Conservation (phyloP, 2,113 vertebrate genomes). For the Azemiops feae region DNA sequence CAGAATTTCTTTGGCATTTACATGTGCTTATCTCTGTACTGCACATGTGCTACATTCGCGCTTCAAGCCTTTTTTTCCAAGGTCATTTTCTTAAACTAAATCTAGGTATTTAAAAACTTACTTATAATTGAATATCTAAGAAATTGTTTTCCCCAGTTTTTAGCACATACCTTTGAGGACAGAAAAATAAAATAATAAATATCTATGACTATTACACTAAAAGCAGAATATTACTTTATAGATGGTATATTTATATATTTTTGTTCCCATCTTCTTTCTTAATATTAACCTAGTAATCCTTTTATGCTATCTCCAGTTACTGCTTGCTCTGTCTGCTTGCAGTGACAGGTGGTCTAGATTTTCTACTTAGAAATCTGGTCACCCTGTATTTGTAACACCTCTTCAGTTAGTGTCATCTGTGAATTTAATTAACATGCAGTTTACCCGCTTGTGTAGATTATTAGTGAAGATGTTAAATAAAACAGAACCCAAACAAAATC, state of each 20-base stretch:
- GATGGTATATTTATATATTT: neutral
- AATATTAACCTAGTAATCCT: conserved; percentile 59
- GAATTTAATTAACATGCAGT: conserved; percentile 73
- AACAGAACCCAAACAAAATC: conserved; percentile 55
- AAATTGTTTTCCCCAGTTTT: neutral
- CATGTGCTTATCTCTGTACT: neutral
- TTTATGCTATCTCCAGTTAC: conserved; percentile 49
- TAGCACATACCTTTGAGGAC: neutral
- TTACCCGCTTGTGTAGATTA: conserved; percentile 65
- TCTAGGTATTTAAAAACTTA: neutral
- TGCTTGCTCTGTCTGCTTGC: conserved; percentile 51
- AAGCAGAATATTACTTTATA: conserved; percentile 25
- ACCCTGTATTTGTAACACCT: conserved; percentile 66
- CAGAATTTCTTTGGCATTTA: neutral
- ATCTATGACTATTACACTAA: conserved; percentile 29
- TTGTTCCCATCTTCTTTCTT: conserved; percentile 26
- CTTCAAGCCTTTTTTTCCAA: neutral
- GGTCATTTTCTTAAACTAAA: neutral
- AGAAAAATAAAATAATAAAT: conserved; percentile 22
- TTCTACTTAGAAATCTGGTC: conserved; percentile 65
- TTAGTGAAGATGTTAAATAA: conserved; percentile 73
- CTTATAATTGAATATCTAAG: neutral
- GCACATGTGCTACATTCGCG: neutral
- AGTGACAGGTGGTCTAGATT: conserved; percentile 68
- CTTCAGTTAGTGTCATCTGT: conserved; percentile 71